phyloP scores from a whole-genome alignment of 1,140 invertebrate genomes.

The Idris sp. region DNA sequence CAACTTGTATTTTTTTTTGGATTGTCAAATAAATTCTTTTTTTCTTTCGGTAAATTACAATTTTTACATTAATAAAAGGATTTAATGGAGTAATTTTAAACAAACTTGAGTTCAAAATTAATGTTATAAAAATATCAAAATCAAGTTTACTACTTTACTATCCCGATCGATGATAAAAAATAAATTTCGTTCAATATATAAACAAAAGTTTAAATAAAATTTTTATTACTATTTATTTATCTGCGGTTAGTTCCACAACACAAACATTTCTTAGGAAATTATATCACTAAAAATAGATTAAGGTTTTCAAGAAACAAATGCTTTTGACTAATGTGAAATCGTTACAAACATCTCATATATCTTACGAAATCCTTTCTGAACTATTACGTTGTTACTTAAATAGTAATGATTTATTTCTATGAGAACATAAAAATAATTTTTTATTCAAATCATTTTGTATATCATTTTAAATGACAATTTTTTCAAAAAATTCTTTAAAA shows the following conservation, averaged over 20 bases:
- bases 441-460: too few species aligned
- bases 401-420: too few species aligned
- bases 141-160: conserved; percentile 2
- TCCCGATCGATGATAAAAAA: neutral
- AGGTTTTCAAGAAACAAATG: conserved; percentile 19
- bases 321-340: conserved; percentile 45
- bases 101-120: too few species aligned
- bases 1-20: conserved; percentile 23
- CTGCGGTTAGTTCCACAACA: conserved; percentile 18
- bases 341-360: conserved; percentile 11
- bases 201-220: conserved; percentile 14
- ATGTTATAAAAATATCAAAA: too few species aligned
- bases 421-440: too few species aligned
- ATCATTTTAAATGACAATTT: too few species aligned
- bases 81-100: too few species aligned
- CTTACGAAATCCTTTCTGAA: neutral
- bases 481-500: too few species aligned
- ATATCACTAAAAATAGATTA: conserved; percentile 43
- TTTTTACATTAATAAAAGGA: conserved; percentile 32
- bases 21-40: conserved; percentile 45
- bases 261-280: conserved; percentile 27
- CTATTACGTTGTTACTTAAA: too few species aligned
- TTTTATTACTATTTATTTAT: conserved; percentile 33
- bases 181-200: neutral
- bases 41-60: conserved; percentile 32